Evolutionary conservation across 1,140 invertebrate species (phyloP).

Genomic region (Bombus cullumanus): DNA sequence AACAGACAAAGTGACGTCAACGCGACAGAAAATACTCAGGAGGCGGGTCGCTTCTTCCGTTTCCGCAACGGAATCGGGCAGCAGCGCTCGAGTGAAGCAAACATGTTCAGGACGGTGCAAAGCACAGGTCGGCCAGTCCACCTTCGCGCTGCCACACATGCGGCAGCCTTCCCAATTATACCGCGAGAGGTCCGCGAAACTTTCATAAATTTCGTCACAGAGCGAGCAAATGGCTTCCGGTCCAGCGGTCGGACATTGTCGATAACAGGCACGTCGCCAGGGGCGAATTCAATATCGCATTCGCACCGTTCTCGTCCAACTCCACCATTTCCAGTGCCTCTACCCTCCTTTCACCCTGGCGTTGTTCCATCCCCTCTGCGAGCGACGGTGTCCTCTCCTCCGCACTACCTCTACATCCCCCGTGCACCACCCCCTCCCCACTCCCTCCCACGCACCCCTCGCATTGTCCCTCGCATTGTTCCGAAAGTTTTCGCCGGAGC

Average conservation of each 20-base stretch:
- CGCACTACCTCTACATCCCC: constrained; percentile 30
- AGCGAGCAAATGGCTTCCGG: constrained; percentile 79
- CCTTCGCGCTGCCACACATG: constrained; percentile 53
- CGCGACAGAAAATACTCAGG: background rate
- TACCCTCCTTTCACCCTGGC: constrained; percentile 3
- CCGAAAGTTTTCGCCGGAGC: constrained; percentile 78
- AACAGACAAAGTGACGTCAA: background rate
- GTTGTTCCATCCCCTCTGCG: constrained; percentile 39
- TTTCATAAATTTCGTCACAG: constrained; percentile 80
- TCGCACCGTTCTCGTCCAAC: constrained; percentile 64
- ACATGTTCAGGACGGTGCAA: background rate
- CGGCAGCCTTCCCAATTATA: constrained; percentile 60
- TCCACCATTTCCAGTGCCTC: constrained; percentile 28
- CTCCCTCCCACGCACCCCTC: constrained; percentile 49
- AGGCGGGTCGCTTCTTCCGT: background rate
- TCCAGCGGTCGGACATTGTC: constrained; percentile 80
- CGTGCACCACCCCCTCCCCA: constrained; percentile 22
- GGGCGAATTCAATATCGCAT: constrained; percentile 80
- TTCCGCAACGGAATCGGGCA: constrained; percentile 20
- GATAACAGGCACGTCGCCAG: constrained; percentile 78
- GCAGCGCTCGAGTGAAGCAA: background rate
- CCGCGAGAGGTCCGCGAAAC: constrained; percentile 66
- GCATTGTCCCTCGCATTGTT: constrained; percentile 79
- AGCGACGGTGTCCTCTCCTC: constrained; percentile 28
- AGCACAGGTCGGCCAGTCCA: constrained; percentile 12